Base-by-base conservation (phyloP, 2,113 vertebrate species). In the Shinisaurus crocodilurus region DNA sequence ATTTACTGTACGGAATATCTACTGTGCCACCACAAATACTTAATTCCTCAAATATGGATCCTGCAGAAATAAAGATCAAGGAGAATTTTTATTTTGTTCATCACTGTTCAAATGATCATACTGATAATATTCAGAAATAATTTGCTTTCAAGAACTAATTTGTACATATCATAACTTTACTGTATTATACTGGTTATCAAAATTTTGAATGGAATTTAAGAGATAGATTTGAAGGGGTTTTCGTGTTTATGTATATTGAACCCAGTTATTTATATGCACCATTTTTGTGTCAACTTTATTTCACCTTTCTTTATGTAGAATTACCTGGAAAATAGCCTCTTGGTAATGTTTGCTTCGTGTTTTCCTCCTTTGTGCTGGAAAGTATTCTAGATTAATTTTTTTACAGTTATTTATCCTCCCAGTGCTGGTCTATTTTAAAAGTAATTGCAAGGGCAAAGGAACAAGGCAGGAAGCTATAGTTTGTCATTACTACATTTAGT, bases 81-180 rank as follows among this genome's bases (percentile, higher is more conserved):
- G 29, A 72, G 54, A 40, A 79, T 23, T 12, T 65, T 88, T 76
- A 43, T 85, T 27, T 48, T 20, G 7, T 57, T 63, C 37, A 57
- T 86, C 70, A 40, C 2, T 76, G 50, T 29, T 40, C 50, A 60
- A 54, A 20, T 69, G 40, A 63, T 89, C 60, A 69, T 43, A 89
- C 1, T 0, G 48, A 74, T 45, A 83, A 50, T 84, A 87, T 82
- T 81, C 75, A 54, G 82, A 48, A 75, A 74, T 48, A 43, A 76
- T 76, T 79, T 88, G 29, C 12, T 92, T 92, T 69, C 90, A 91
- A 86, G 74, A 92, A 63, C 6, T 79, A 82, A 90, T 89, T 79
- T 92, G 80, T 50, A 72, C 82, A 86, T 80, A 45, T 48, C 79
- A 74, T 87, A 72, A 85, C 87, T 74, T 80, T n/a, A 79, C 82